Base-by-base conservation (phyloP, 2,888 invertebrate species). In the Thereva unica region DNA sequence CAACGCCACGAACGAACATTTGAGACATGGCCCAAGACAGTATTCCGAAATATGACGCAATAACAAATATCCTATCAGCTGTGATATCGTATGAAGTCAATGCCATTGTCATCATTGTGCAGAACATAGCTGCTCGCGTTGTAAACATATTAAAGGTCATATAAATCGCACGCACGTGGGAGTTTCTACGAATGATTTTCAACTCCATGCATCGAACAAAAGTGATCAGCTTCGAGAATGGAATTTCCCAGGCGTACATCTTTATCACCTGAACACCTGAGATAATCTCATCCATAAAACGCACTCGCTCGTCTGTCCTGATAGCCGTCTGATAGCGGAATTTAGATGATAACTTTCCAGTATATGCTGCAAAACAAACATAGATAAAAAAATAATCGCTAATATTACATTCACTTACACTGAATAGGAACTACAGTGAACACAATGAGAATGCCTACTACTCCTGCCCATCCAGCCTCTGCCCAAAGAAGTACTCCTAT, bases 191-290 rank as follows among this genome's bases (percentile, higher is more conserved):
- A 0, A 90, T 84, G 71, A 88, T 83, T 69, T 80, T 82, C 57
- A 86, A 53, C 72, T 85, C 88, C 74, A 84, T 87, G 83, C 84
- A 84, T 74, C 94, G 82, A 4, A 91, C 88, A 37, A 84, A 74
- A 7, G 85, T 85, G 3, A 95, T 88, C 23, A 93, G 84, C 72
- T 88, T 85, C 53, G 89, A 88, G 76, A 95, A 94, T 0, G 93
- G 90, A 72, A 87, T 88, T 78, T 95, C 95, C 90, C 95, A 95
- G 1, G 93, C 91, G 77, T 94, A 95, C 92, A 95, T 93, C 83
- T 95, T 12, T 5, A 12, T 47, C 64, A 88, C 86, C 70, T 86
- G 83, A 71, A 89, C 88, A 0, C 87, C 88, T 1, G 84, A 83
- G 47, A 89, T 84, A 54, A 89, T 86, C 77, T 89, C 92, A 74